Evolutionary conservation across 1,140 invertebrate species (phyloP).

Genomic region (Bombus huntii): DNA sequence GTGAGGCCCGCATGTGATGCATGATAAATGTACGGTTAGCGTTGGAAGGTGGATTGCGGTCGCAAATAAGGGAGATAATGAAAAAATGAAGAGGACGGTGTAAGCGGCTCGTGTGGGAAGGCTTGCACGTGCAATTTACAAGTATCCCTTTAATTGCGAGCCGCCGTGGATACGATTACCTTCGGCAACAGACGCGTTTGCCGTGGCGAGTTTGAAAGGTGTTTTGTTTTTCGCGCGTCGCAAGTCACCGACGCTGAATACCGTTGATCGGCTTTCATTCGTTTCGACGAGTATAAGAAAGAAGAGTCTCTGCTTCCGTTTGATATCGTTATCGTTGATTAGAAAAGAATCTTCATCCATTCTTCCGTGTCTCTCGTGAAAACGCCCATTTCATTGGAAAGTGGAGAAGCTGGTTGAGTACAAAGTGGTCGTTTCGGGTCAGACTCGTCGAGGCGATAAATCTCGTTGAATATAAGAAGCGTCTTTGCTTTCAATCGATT

Average conservation of each 20-base stretch:
- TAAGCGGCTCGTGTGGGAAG: slow-evolving; percentile 45
- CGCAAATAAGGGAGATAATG: slow-evolving; percentile 52
- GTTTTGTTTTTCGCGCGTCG: neutral
- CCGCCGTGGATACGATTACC: slow-evolving; percentile 49
- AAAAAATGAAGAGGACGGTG: slow-evolving; percentile 53
- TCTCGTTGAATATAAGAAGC: no score
- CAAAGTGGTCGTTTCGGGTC: neutral
- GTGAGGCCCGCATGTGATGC: slow-evolving; percentile 38
- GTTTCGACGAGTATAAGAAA: neutral
- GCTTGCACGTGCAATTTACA: slow-evolving; percentile 71
- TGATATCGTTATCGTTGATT: neutral
- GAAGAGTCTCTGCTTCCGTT: neutral
- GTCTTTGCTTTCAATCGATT: no score
- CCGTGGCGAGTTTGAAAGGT: neutral
- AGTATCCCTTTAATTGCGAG: slow-evolving; percentile 75
- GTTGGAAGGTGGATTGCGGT: slow-evolving; percentile 41
- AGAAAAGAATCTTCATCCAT: neutral
- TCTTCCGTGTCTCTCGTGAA: neutral
- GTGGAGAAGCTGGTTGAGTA: neutral
- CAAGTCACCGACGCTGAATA: neutral
- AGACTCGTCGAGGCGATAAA: no score
- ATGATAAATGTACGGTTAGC: slow-evolving; percentile 55
- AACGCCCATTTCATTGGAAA: no score
- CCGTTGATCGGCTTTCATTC: neutral
- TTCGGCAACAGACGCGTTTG: neutral